Percentiles rank a stretch among this genome's conserved stretches.
Evolutionary conservation across 2,113 vertebrate genomes (phyloP).

Genomic region (Bambusicola thoracicus): DNA sequence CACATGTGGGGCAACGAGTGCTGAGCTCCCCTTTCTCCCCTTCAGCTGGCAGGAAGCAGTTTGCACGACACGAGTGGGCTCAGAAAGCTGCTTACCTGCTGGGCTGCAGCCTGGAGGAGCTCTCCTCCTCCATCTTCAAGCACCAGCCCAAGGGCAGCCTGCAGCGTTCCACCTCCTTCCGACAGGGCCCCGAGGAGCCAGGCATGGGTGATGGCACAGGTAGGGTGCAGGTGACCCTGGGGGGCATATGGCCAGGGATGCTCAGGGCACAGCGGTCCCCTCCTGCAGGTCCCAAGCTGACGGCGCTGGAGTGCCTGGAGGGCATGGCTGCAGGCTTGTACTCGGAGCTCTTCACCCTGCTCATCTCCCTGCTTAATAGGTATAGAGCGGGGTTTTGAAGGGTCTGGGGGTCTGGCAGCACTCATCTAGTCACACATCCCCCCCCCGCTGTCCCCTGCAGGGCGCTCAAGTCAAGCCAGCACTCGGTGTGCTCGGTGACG

Average conservation of each 20-base stretch:
- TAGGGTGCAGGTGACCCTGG: neutral
- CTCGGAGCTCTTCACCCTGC: conserved; percentile 92
- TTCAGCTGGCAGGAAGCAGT: conserved; percentile 80
- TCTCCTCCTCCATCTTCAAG: conserved; percentile 95
- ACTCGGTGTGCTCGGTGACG: conserved; percentile 92
- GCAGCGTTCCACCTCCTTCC: conserved; percentile 92
- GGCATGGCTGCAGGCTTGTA: conserved; percentile 93
- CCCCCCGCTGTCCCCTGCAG: conserved; percentile 49
- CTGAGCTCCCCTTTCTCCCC: neutral
- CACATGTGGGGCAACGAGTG: fast-evolving
- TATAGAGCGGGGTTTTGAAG: neutral
- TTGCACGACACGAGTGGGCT: conserved; percentile 97
- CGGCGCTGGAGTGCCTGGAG: conserved; percentile 94
- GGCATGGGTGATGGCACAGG: conserved; percentile 59
- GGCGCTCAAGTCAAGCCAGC: conserved; percentile 95
- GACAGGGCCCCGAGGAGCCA: conserved; percentile 84
- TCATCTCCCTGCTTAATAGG: conserved; percentile 96
- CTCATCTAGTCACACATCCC: neutral
- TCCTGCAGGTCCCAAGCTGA: conserved; percentile 86
- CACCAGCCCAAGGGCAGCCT: conserved; percentile 89
- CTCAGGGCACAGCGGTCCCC: neutral
- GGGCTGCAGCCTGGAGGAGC: conserved; percentile 92
- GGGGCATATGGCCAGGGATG: fast-evolving
- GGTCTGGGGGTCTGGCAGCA: too few relatives aligned
- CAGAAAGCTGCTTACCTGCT: conserved; percentile 95